Evolutionary conservation across 2,888 invertebrate genomes (phyloP).

Genomic region (Chirona hameri): DNA sequence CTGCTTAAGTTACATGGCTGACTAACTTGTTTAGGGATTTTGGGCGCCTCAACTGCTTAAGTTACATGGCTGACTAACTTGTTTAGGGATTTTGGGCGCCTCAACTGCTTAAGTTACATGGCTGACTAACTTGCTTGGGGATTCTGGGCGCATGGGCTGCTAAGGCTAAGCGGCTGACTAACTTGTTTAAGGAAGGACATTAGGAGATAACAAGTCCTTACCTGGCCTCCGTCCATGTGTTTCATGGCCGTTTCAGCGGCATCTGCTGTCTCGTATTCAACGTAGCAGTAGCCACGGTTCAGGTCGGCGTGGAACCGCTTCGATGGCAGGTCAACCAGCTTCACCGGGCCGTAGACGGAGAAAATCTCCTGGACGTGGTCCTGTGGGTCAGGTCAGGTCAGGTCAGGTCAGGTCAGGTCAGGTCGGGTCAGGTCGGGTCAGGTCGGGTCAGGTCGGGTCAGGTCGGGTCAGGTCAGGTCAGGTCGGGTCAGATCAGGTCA

Average conservation of each 20-base stretch:
- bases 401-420: neutral
- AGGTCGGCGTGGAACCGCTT: conserved; percentile 74
- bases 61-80: too few species aligned
- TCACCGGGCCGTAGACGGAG: conserved; percentile 78
- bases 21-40: too few species aligned
- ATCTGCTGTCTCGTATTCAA: conserved; percentile 88
- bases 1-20: too few species aligned
- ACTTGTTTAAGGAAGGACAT: too few species aligned
- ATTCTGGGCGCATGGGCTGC: too few species aligned
- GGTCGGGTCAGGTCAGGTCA: conserved; percentile 9
- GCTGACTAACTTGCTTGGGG: too few species aligned
- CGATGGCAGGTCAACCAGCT: conserved; percentile 77
- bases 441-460: neutral
- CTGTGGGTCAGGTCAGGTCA: too few species aligned
- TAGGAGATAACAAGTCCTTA: too few species aligned
- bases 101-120: too few species aligned
- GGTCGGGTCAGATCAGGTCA: neutral
- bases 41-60: too few species aligned
- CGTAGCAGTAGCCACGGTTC: conserved; percentile 90
- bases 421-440: conserved; percentile 39
- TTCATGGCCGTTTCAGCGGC: conserved; percentile 98
- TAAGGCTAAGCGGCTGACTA: too few species aligned
- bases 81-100: too few species aligned
- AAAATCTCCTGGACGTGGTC: conserved; percentile 87
- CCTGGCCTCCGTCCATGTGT: conserved; percentile 93